phyloP scores from a whole-genome alignment of 2,797 vertebrate species.

The Lacerta bilineata region DNA sequence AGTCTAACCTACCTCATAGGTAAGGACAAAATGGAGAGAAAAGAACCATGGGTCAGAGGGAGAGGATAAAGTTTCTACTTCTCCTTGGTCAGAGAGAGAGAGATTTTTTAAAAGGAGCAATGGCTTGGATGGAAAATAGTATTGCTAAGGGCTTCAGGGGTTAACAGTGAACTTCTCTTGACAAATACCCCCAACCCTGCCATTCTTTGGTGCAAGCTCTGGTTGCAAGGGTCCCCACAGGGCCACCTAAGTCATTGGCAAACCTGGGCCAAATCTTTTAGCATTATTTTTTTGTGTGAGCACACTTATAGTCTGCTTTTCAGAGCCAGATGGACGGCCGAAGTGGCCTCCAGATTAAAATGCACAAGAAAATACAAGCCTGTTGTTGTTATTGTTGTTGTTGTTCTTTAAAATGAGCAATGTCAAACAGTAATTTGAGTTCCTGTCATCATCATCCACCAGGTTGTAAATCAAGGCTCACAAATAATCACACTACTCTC shows the following conservation, averaged over 20 bases:
- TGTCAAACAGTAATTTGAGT: not conserved
- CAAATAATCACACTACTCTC: slow-evolving; percentile 31
- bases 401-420: not conserved
- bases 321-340: not conserved
- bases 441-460: not conserved
- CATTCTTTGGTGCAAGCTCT: not conserved
- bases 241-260: not conserved
- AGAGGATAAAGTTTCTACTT: no score
- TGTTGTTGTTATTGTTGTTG: not conserved
- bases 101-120: not conserved
- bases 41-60: no score
- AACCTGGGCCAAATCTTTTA: no score
- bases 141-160: not conserved
- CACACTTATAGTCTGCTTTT: not conserved
- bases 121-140: not conserved
- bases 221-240: not conserved
- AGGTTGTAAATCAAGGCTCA: not conserved
- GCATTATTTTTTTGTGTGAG: not conserved
- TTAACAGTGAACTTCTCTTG: not conserved
- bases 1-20: no score
- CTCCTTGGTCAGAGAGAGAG: not conserved
- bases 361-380: not conserved
- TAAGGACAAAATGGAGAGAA: no score
- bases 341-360: not conserved
- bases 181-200: not conserved